Evolutionary conservation across 1,140 invertebrate genomes (phyloP).

Genomic region (Drosophila parabipectinata): DNA sequence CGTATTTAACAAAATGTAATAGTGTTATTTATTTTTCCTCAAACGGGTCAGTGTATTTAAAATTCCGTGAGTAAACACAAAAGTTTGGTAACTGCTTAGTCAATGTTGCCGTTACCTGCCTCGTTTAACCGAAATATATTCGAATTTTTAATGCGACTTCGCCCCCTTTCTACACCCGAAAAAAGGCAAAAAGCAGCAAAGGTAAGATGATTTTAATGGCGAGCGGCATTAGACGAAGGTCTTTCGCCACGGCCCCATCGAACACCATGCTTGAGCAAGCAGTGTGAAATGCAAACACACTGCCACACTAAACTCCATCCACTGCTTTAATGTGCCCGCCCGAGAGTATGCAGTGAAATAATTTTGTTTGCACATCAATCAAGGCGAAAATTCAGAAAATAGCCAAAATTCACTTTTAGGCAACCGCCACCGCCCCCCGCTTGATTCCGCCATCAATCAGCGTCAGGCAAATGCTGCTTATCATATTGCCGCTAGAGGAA

Average conservation of each 20-base stretch:
- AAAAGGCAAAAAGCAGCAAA: conserved; percentile 21
- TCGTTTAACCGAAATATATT: conserved; percentile 47
- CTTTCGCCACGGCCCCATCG: conserved; percentile 2
- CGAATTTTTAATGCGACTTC: conserved; percentile 59
- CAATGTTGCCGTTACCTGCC: conserved; percentile 39
- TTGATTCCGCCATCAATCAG: conserved; percentile 53
- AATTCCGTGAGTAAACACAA: conserved; percentile 1
- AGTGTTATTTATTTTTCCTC: background rate
- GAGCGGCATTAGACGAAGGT: conserved; percentile 20
- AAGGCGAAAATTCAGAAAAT: conserved; percentile 12
- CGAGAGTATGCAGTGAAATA: conserved; percentile 36
- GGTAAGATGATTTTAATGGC: conserved; percentile 27
- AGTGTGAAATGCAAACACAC: conserved; percentile 26
- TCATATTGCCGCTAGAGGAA: conserved; percentile 31
- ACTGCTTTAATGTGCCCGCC: conserved; percentile 35
- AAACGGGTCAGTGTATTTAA: conserved; percentile 18
- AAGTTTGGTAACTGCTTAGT: conserved; percentile 15
- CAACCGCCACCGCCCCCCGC: conserved; percentile 3
- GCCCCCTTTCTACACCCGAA: conserved; percentile 1
- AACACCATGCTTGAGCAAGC: background rate
- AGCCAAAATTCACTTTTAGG: conserved; percentile 38
- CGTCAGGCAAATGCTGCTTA: conserved; percentile 52
- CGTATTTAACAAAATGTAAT: background rate
- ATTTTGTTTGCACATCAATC: conserved; percentile 47
- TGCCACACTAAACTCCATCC: conserved; percentile 11